phyloP scores from a whole-genome alignment of 2,888 invertebrate genomes.

The Ceramica pisi region DNA sequence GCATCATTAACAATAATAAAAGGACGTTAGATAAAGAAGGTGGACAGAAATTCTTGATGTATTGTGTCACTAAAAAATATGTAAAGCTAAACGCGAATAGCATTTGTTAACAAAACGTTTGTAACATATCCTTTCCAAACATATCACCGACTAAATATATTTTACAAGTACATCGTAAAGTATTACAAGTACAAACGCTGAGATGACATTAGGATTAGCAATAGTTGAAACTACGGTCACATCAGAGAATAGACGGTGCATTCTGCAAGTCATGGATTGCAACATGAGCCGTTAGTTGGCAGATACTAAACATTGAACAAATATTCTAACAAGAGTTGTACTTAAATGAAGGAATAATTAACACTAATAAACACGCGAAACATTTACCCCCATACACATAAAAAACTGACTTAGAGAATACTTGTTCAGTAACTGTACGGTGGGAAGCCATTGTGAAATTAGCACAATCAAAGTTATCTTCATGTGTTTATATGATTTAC shows the following conservation, averaged over 20 bases:
- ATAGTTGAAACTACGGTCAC: constrained; percentile 27
- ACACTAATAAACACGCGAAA: constrained; percentile 7
- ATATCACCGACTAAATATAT: constrained; percentile 2
- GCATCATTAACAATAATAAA: not conserved
- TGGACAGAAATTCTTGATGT: too few species aligned
- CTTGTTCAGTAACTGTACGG: not conserved
- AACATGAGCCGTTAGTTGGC: constrained; percentile 12
- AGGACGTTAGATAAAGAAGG: not conserved
- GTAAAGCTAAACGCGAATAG: not conserved
- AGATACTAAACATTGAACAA: constrained; percentile 49
- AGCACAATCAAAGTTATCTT: not conserved
- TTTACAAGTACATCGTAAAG: constrained; percentile 32
- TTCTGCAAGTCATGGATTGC: constrained; percentile 52
- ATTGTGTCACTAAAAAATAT: not conserved
- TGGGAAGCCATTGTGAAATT: not conserved
- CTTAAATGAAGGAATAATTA: constrained; percentile 6
- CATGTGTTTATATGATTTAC: not conserved
- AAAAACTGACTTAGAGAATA: not conserved
- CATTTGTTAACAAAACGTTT: not conserved
- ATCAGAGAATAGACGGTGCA: constrained; percentile 37
- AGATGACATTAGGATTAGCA: constrained; percentile 34
- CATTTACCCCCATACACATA: not conserved
- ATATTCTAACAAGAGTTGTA: constrained; percentile 16
- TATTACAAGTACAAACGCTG: constrained; percentile 43
- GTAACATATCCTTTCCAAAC: constrained; percentile 6